Conservation (phyloP, 2,113 vertebrate species). For the Lepisosteus oculatus region DNA sequence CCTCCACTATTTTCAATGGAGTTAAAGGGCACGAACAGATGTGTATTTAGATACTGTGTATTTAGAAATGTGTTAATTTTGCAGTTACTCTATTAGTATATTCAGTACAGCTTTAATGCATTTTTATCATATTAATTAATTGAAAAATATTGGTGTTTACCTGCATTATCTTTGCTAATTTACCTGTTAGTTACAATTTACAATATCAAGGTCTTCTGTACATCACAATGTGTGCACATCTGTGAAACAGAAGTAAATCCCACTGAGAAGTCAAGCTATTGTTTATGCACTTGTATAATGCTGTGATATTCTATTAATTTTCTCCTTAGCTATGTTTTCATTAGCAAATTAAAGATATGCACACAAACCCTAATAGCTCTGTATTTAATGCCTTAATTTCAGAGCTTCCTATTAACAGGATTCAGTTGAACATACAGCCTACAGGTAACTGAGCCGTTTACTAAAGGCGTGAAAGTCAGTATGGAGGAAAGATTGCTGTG, state of each 20-base stretch:
- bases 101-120: too few relatives aligned
- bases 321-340: slow-evolving; percentile 7
- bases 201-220: too few relatives aligned
- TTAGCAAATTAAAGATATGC: slow-evolving; percentile 4
- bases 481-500: slow-evolving; percentile 4
- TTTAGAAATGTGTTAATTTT: too few relatives aligned
- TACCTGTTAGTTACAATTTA: too few relatives aligned
- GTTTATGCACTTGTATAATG: background rate
- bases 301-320: slow-evolving; percentile 11
- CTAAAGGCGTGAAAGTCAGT: background rate
- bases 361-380: background rate
- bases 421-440: slow-evolving; percentile 8
- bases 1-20: too few relatives aligned
- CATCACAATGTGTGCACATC: background rate
- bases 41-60: too few relatives aligned
- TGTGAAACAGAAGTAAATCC: background rate
- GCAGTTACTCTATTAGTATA: too few relatives aligned
- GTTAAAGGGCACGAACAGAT: too few relatives aligned
- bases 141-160: too few relatives aligned
- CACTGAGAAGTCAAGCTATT: background rate
- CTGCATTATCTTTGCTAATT: too few relatives aligned
- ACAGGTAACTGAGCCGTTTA: slow-evolving; percentile 3
- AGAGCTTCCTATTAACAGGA: slow-evolving; percentile 11
- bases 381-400: slow-evolving; percentile 4
- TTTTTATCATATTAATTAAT: too few relatives aligned